Base-by-base conservation (phyloP, 2,113 vertebrate species). In the Ornithorhynchus anatinus region DNA sequence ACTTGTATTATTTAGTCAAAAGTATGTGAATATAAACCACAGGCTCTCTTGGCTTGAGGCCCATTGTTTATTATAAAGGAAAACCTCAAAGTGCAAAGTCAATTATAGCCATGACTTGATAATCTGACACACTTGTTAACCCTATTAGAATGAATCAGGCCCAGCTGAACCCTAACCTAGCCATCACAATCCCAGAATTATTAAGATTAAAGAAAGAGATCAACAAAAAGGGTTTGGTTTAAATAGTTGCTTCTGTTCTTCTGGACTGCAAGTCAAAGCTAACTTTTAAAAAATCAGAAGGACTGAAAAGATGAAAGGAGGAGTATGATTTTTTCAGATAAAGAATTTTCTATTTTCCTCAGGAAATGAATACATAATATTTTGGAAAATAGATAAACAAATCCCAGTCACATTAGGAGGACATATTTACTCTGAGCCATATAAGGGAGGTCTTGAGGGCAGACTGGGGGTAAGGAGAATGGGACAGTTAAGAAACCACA, bases 1-100 rank as follows among this genome's bases (percentile, higher is more conserved):
- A 62, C 52, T 84, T 57, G 29, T 48, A 64, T 75, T 68, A 86
- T 38, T 75, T 70, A 63, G 61, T 69, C 67, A 76, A 70, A 72
- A 69, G 60, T 67, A 56, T 73, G 38, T 43, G 44, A 75, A 44
- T 29, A 69, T 62, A 85, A 79, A 83, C 79, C 44, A 75, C 75
- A 82, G 45, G 62, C 36, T 76, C 80, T 70, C 48, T 63, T 84
- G 86, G 82, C 74, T 35, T 31, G 23, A 36, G n/a, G 77, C 86
- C 84, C 77, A 76, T 39, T 84, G 76, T 82, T 86, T 86, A 83
- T 79, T 80, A 81, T 79, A 75, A 86, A 84, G 68, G 38, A 76
- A 85, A 84, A 74, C 75, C 72, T 89, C 72, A 84, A 87, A 86
- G 82, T 75, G 15, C 75, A 79, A 85, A 79, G 71, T 81, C 80